Base-by-base conservation (phyloP, 35 echinoderm and acorn worm species). In the Patiria miniata region DNA sequence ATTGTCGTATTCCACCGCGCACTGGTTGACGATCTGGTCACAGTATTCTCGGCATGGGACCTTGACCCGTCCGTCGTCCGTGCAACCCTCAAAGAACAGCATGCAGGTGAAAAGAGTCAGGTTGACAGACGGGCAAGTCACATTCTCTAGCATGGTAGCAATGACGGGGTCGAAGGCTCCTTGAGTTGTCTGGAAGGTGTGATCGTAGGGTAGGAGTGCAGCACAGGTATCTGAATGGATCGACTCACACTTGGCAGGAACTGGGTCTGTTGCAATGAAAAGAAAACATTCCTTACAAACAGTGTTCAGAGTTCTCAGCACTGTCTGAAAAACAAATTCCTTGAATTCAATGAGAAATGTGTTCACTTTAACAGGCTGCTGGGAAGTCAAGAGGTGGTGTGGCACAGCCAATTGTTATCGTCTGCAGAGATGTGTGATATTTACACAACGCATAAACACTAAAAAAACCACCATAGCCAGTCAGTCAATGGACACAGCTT, bases 121-220 rank as follows among this genome's bases (percentile, higher is more conserved):
- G 65, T 73, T 73, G 65, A 73, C 65, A 7, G 65, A 73, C 19
- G 65, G 65, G 65, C 65, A 73, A 12, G 65, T 73, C 15, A 73
- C 65, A 10, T 73, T 73, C 29, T 73, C 65, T 30, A 32, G 65
- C 14, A 73, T 12, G 9, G 34, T 9, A 73, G 65, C 65, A 28
- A 73, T 30, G 26, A 73, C 65, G 7, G 65, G 65, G 26, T 73
- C 65, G 7, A 87, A 40, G 68, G 65, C n/a, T 2, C n/a, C 68
- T 87, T 73, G 68, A 39, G 19, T 47, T 40, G 85, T 87, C 1
- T 18, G 22, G 38, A 77, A 87, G 37, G 85, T 87, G 5, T 23
- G 22, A 50, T 77, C 17, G 40, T 87, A 87, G 2, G 85, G 85
- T 17, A 87, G 68, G 16, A 78, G 23, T 15, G 1, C 68, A 1